Base-by-base conservation (phyloP, 2,797 vertebrate genomes). In the Gambusia yucatana region DNA sequence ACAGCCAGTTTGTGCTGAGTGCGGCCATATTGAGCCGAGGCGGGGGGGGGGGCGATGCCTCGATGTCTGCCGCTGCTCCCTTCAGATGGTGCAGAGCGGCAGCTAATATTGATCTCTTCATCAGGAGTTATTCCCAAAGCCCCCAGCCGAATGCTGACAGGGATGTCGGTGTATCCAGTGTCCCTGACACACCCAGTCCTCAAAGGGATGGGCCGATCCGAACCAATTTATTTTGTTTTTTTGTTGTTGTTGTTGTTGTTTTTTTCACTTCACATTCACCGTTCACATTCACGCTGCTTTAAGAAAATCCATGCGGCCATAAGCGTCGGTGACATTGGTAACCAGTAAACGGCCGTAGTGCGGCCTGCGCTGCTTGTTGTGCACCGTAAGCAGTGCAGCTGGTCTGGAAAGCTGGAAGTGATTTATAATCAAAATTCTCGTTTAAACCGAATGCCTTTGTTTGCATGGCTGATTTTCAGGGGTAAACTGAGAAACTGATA, bases 41-140 rank as follows among this genome's bases (percentile, higher is more conserved):
- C 22, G 5, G 17, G 16, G 14, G 47, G 47, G 41, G 81, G 79
- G 75, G 80, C 79, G 89, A 81, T 81, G 85, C 83, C 81, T 86
- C 59, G 0, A 69, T 81, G 84, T 86, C 85, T 81, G 0, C 73
- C 1, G 20, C 70, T 30, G 47, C 78, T 82, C 79, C 55, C 44
- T 76, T 82, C 77, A 63, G 75, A 80, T 86, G 75, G 78, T 84
- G 86, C 84, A 82, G 80, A 82, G 85, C 84, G 73, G 87, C 85
- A 84, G 79, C 81, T 76, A 90, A 88, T 85, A 92, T 94, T 79
- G 90, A 92, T 93, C 73, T 74, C 75, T 81, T 82, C 77, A 46
- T 88, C 85, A 84, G 84, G 75, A 81, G 52, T 55, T 30, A 39
- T 50, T 87, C 84, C 88, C 89, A 50, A 28, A 70, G 84, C 77